Evolutionary conservation across 2,113 vertebrate species (phyloP).

Genomic region (Rhegmatorhina hoffmannsi): DNA sequence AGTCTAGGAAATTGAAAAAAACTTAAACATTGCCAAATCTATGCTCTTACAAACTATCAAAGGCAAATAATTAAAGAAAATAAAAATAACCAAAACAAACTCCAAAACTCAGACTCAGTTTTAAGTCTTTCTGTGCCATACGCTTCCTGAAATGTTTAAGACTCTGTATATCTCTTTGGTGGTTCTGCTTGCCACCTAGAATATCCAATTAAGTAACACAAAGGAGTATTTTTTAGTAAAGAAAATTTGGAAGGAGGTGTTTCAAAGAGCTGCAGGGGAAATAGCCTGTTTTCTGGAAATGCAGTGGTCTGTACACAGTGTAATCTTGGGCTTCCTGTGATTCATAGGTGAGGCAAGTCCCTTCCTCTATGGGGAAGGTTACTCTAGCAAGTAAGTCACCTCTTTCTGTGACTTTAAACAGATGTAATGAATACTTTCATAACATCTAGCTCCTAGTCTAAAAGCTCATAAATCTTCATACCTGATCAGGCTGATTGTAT

Average conservation of each 20-base stretch:
- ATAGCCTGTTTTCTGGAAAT: neutral
- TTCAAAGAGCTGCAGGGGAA: neutral
- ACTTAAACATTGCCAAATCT: neutral
- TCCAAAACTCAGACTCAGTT: fast-evolving
- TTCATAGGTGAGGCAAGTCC: neutral
- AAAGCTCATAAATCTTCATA: neutral
- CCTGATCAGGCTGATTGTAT: neutral
- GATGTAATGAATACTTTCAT: neutral
- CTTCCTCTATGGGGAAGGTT: neutral
- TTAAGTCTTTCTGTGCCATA: neutral
- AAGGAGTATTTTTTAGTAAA: neutral
- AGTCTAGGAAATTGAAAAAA: neutral
- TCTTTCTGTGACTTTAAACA: neutral
- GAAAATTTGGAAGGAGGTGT: neutral
- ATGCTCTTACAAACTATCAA: neutral
- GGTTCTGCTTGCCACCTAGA: neutral
- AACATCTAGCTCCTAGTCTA: neutral
- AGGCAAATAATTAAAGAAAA: neutral
- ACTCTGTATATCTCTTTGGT: neutral
- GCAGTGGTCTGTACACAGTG: neutral
- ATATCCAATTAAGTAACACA: neutral
- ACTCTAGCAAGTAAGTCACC: neutral
- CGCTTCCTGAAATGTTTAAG: neutral
- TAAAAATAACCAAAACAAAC: neutral
- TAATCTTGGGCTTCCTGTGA: neutral